These are phyloP conservation scores for Drosophila tropicalis DNA, from an alignment of 1,140 invertebrate genomes.

Conservation along the genomic window DNA sequence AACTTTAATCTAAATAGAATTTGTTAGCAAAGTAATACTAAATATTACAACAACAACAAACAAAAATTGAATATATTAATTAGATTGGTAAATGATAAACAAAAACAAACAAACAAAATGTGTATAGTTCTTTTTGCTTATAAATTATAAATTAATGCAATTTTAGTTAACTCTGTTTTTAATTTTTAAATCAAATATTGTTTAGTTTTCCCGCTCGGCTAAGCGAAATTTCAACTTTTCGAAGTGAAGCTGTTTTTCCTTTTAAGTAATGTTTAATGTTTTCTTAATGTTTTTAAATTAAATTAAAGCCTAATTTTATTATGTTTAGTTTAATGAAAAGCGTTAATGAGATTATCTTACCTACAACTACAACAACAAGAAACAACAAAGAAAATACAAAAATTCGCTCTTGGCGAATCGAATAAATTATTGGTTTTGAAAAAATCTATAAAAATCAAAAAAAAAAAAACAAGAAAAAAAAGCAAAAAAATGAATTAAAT, in stretches of 20 bases:
- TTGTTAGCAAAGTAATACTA: conserved; percentile 77
- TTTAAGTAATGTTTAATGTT: conserved; percentile 79
- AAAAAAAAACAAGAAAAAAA: conserved; percentile 51
- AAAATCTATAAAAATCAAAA: conserved; percentile 59
- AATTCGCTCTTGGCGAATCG: conserved; percentile 55
- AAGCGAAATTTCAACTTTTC: conserved; percentile 34
- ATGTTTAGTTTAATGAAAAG: conserved; percentile 80
- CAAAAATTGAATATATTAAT: conserved; percentile 53
- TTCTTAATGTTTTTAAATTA: conserved; percentile 65
- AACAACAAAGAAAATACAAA: conserved; percentile 25
- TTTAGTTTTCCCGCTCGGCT: conserved; percentile 56
- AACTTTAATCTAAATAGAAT: conserved; percentile 80
- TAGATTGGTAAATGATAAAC: conserved; percentile 3
- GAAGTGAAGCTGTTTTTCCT: conserved; percentile 72
- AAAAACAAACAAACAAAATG: conserved; percentile 45
- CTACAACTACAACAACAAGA: conserved; percentile 34
- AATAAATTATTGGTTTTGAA: conserved; percentile 81
- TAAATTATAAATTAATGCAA: conserved; percentile 72
- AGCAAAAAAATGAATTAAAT: conserved; percentile 58
- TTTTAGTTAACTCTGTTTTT: conserved; percentile 82
- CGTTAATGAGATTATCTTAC: conserved; percentile 75
- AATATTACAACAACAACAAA: conserved; percentile 43
- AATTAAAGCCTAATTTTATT: conserved; percentile 79
- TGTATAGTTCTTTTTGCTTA: conserved; percentile 68
- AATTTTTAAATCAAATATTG: conserved; percentile 71